Evolutionary conservation across 2,797 vertebrate species (phyloP).

Genomic region (Denticeps clupeoides): DNA sequence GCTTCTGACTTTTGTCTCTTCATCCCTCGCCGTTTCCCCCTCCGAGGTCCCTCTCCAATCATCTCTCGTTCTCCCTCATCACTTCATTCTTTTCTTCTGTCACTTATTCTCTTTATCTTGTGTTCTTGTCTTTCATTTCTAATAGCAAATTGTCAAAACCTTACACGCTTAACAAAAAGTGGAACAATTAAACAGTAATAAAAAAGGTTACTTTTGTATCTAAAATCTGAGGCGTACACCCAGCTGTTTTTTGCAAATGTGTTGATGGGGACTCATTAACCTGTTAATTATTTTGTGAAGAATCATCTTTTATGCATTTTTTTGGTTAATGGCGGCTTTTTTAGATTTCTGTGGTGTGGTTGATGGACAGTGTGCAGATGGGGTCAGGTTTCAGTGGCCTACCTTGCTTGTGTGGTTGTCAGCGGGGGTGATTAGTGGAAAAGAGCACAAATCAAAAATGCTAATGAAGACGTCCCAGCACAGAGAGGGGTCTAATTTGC

Average conservation of each 20-base stretch:
- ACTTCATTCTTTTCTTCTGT: constrained; percentile 5
- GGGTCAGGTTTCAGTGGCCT: constrained; percentile 16
- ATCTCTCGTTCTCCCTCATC: neutral
- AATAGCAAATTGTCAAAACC: too few relatives aligned
- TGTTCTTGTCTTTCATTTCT: neutral
- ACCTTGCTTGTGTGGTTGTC: constrained; percentile 22
- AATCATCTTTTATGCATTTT: neutral
- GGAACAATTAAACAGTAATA: too few relatives aligned
- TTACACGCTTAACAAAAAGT: neutral
- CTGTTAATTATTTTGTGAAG: too few relatives aligned
- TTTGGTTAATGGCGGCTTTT: neutral
- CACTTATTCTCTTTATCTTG: neutral
- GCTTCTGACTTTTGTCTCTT: constrained; percentile 21
- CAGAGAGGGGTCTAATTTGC: constrained; percentile 18
- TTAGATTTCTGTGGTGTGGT: neutral
- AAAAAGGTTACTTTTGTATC: too few relatives aligned
- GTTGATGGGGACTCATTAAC: too few relatives aligned
- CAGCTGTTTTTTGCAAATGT: neutral
- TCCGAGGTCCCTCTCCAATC: neutral
- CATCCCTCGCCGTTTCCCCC: constrained; percentile 7
- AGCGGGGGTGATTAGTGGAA: constrained; percentile 18
- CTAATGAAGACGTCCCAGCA: constrained; percentile 16
- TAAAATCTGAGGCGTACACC: neutral
- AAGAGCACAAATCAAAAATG: constrained; percentile 26
- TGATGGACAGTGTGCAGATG: constrained; percentile 20